Percentiles rank a stretch among this genome's conserved stretches.
Conservation (phyloP, 2,888 invertebrate genomes). For the Agrotis ipsilon region DNA sequence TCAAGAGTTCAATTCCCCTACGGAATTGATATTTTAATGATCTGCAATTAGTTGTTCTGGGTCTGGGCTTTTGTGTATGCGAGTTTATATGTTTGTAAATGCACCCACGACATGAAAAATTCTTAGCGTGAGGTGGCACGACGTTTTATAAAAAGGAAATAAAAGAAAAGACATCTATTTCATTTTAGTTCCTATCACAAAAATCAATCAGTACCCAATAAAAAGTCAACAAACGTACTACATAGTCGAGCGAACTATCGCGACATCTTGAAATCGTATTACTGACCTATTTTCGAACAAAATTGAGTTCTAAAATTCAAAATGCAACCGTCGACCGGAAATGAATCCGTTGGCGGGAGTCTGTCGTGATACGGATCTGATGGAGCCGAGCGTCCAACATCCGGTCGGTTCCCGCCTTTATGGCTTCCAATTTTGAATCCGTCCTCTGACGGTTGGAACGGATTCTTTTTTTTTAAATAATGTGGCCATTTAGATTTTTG, state of each 20-base stretch:
- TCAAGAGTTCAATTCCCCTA: too few species aligned
- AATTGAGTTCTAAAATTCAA: slow-evolving; percentile 86
- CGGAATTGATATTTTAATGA: too few species aligned
- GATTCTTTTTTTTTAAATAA: slow-evolving; percentile 66
- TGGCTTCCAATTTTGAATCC: slow-evolving; percentile 88
- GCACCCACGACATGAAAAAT: too few species aligned
- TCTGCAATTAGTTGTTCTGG: too few species aligned
- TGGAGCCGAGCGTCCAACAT: slow-evolving; percentile 86
- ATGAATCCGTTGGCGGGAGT: slow-evolving; percentile 88
- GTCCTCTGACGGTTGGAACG: slow-evolving; percentile 58
- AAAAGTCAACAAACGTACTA: slow-evolving; percentile 25
- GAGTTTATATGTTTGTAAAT: too few species aligned
- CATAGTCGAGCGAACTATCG: slow-evolving; percentile 59
- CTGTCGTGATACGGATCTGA: slow-evolving; percentile 89
- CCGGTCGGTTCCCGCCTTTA: slow-evolving; percentile 88
- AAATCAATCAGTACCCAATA: slow-evolving; percentile 7
- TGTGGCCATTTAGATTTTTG: slow-evolving; percentile 47
- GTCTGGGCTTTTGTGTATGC: too few species aligned
- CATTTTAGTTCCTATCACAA: not conserved
- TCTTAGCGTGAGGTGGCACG: too few species aligned
- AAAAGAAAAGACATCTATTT: not conserved
- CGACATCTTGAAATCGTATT: slow-evolving; percentile 71
- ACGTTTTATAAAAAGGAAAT: too few species aligned
- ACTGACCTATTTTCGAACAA: slow-evolving; percentile 76
- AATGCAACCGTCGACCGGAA: slow-evolving; percentile 88